A percentile compares a stretch with the other conserved stretches of the same genome.
phyloP scores from a whole-genome alignment of 2,797 vertebrate genomes.

The Mionectes olivaceus region DNA sequence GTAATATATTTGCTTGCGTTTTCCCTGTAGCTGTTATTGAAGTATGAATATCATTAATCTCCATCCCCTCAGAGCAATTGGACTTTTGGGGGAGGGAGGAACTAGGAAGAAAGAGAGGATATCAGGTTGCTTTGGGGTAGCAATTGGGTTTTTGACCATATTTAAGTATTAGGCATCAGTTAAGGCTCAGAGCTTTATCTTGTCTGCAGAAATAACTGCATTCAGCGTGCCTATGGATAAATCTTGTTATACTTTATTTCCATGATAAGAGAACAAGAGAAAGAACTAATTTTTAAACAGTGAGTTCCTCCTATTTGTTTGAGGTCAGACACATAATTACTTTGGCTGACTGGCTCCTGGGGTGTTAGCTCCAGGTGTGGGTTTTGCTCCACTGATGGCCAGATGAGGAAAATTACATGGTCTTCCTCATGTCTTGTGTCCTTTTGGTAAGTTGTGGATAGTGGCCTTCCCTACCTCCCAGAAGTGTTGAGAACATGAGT shows the following conservation, averaged over 20 bases:
- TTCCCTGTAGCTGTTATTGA: conserved; percentile 40
- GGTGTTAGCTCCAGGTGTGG: background rate
- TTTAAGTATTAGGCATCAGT: conserved; percentile 17
- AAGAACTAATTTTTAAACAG: conserved; percentile 29
- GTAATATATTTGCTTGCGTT: conserved; percentile 36
- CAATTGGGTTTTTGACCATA: background rate
- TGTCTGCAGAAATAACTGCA: conserved; percentile 3
- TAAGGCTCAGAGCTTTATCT: conserved; percentile 32
- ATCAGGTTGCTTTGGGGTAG: conserved; percentile 23
- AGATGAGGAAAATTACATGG: background rate
- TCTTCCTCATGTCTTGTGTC: background rate
- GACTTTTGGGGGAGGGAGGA: background rate
- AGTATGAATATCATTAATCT: conserved; percentile 52
- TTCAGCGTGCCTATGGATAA: background rate
- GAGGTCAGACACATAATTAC: background rate
- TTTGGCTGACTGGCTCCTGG: background rate
- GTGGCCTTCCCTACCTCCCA: background rate
- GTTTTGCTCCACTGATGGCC: background rate
- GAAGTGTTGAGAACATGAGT: background rate
- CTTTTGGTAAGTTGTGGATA: background rate
- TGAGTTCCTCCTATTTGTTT: background rate
- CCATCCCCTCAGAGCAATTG: conserved; percentile 4
- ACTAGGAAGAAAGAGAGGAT: background rate
- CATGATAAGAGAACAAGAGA: background rate
- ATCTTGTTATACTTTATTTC: background rate